Base-by-base conservation (phyloP, 2,888 invertebrate species). In the Quadriops clusia region DNA sequence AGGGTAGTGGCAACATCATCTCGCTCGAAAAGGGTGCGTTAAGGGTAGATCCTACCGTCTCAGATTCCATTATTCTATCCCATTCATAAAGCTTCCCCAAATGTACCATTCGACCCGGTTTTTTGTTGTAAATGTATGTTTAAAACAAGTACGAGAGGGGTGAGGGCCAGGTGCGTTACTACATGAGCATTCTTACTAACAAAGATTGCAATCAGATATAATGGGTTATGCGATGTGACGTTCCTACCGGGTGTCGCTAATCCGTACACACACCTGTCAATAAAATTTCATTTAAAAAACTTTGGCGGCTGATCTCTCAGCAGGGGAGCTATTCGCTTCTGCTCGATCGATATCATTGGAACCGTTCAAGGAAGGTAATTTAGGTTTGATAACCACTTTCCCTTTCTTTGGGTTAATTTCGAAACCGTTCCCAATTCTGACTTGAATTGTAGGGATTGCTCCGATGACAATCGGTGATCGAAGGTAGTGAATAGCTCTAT, bases 51-150 rank as follows among this genome's bases (percentile, higher is more conserved):
- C 50, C 49, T 48, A 49, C 51, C 54, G 56, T 58, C 58, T 58
- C 58, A 58, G 58, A 58, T 57, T 56, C 58, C 58, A 58, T 59
- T 58, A 59, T 58, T 53, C 54, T 52, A 56, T 54, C 53, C 57
- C 54, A 54, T 57, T 56, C 53, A 58, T 53, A 55, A 51, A 53
- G 48, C 52, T 49, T 54, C 54, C 57, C 58, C 55, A 53, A 45
- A 50, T 56, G 53, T 54, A 44, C 51, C 49, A 55, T 57, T 56
- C 54, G 56, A 56, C 53, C 56, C 54, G 56, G 54, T 56, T 57
- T 58, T 57, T 56, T 56, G 36, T 34, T 34, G 27, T 40, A 39
- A 37, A 43, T 38, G 40, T 39, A 33, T 38, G 39, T 37, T 44
- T 45, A 45, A 44, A 45, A 45, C 44, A 45, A 45, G 50, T 50